phyloP scores from a whole-genome alignment of 1,140 invertebrate genomes.

The Riptortus pedestris region DNA sequence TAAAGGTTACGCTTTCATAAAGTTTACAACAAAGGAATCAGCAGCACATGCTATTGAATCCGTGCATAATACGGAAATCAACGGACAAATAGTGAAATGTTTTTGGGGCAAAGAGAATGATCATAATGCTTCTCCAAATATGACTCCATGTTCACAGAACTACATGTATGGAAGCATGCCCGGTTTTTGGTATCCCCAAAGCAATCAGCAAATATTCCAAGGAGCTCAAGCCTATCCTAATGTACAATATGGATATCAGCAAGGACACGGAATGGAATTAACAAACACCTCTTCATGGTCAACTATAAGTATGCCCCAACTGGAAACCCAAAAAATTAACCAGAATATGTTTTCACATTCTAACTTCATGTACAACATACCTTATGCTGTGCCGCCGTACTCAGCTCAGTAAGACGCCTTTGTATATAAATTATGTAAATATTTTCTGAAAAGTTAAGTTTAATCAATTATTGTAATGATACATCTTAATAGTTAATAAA shows the following conservation, averaged over 20 bases:
- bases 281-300: slow-evolving; percentile 34
- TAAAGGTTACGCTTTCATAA: slow-evolving; percentile 98
- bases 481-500: too few relatives aligned
- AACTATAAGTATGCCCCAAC: too few relatives aligned
- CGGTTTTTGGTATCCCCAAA: slow-evolving; percentile 69
- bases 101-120: slow-evolving; percentile 97
- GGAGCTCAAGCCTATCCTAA: slow-evolving; percentile 49
- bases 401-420: too few relatives aligned
- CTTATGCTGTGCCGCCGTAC: too few relatives aligned
- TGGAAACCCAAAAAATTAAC: too few relatives aligned
- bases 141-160: slow-evolving; percentile 44
- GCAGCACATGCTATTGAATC: slow-evolving; percentile 94
- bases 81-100: slow-evolving; percentile 92
- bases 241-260: slow-evolving; percentile 39
- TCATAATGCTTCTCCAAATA: slow-evolving; percentile 51
- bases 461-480: too few relatives aligned
- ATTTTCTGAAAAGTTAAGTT: too few relatives aligned
- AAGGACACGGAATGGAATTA: slow-evolving; percentile 40
- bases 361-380: too few relatives aligned
- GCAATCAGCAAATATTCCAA: slow-evolving; percentile 51
- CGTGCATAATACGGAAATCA: slow-evolving; percentile 93
- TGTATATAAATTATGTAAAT: too few relatives aligned
- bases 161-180: slow-evolving; percentile 41
- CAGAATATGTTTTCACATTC: too few relatives aligned
- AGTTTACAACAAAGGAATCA: slow-evolving; percentile 92